Conservation (phyloP, 2,797 vertebrate species). For the Calcarius lapponicus region DNA sequence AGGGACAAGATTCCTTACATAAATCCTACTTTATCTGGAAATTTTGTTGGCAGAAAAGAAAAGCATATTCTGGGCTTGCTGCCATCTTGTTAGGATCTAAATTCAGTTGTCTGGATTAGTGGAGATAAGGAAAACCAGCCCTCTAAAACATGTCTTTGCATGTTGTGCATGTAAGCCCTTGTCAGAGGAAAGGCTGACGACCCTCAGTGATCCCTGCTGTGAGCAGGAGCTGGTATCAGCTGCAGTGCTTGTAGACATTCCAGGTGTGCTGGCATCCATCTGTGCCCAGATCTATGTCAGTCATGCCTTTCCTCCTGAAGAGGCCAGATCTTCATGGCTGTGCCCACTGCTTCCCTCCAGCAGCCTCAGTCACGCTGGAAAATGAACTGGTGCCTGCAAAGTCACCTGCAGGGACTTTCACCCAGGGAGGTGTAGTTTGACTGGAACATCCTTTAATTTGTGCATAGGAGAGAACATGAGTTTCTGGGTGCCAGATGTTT, state of each 20-base stretch:
- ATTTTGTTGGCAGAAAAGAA: conserved; percentile 7
- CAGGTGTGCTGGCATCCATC: not conserved
- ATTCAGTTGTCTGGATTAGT: conserved; percentile 3
- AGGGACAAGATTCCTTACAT: conserved; percentile 35
- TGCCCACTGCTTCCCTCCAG: not conserved
- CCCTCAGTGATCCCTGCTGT: not conserved
- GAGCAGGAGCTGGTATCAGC: not conserved
- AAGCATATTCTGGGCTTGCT: conserved; percentile 40
- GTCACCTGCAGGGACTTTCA: not conserved
- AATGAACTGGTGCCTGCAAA: not conserved
- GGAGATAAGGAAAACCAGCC: not conserved
- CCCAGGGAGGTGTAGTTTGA: not conserved
- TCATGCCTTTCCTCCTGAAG: not conserved
- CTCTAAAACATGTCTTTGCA: not conserved
- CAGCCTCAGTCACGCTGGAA: not conserved
- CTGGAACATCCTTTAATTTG: not conserved
- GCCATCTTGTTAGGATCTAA: conserved; percentile 31
- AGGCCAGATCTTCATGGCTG: not conserved
- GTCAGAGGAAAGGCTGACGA: not conserved
- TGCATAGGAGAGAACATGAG: not conserved
- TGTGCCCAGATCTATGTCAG: not conserved
- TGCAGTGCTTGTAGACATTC: not conserved
- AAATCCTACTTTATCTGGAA: not conserved
- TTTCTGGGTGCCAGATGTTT: not conserved
- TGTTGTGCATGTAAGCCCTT: not conserved